Conservation (phyloP, 23 tunicate genomes). For the Aplidium turbinatum region DNA sequence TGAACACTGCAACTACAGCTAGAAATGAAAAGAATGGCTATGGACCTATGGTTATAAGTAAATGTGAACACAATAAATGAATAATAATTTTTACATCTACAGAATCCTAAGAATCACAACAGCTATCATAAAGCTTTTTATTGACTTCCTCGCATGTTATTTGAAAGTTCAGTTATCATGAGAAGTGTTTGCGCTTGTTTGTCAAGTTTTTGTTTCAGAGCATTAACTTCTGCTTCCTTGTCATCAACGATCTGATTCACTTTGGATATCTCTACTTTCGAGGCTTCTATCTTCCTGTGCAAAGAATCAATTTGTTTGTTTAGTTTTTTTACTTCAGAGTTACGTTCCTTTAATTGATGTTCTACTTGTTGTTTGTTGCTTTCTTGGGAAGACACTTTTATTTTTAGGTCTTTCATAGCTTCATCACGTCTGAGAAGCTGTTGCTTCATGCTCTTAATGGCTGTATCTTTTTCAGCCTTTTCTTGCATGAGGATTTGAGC, state of each 20-base stretch:
- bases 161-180: conserved; percentile 72
- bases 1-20: too few species aligned
- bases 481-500: conserved; percentile 46
- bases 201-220: conserved; percentile 42
- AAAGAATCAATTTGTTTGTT: conserved; percentile 22
- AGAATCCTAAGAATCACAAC: too few species aligned
- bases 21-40: too few species aligned
- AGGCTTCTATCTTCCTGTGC: conserved; percentile 16
- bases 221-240: conserved; percentile 14
- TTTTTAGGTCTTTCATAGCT: conserved; percentile 50
- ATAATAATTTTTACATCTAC: too few species aligned
- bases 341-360: conserved; percentile 48
- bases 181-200: conserved; percentile 63
- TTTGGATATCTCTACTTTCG: conserved; percentile 9
- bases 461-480: conserved; percentile 40
- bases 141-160: conserved; percentile 30
- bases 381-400: conserved; percentile 54
- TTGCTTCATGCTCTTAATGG: conserved; percentile 18
- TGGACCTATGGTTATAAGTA: too few species aligned
- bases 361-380: conserved; percentile 47
- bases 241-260: neutral
- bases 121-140: too few species aligned
- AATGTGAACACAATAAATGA: too few species aligned
- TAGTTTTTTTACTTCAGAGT: conserved; percentile 49
- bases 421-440: conserved; percentile 52